These are phyloP conservation scores for Cybosia mesomella DNA, from an alignment of 2,888 invertebrate species.

Conservation along the genomic window DNA sequence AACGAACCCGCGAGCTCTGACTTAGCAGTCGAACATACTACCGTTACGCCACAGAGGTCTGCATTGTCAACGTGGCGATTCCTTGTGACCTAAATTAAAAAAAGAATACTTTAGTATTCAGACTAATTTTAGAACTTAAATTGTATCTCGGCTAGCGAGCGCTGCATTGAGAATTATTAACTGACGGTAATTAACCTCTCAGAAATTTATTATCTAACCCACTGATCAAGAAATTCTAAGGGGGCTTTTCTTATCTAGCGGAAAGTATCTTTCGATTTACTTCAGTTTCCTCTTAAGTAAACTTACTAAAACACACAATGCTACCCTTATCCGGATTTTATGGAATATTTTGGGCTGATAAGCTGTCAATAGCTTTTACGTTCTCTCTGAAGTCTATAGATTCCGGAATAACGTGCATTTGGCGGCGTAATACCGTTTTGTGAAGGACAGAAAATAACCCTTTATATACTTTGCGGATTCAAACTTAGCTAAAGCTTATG, in stretches of 20 bases:
- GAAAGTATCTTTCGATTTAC: neutral
- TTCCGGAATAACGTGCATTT: neutral
- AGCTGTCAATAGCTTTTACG: constrained; percentile 15
- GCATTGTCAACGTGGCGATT: neutral
- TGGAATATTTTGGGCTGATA: constrained; percentile 12
- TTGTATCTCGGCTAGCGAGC: neutral
- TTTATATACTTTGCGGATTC: neutral
- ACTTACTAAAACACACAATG: constrained; percentile 2
- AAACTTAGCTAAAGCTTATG: neutral
- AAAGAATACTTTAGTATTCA: neutral
- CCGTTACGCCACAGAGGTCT: no score
- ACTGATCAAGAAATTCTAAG: neutral
- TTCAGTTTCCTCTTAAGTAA: neutral
- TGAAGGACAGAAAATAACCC: constrained; percentile 8
- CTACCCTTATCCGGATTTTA: constrained; percentile 11
- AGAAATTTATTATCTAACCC: neutral
- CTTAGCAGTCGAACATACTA: no score
- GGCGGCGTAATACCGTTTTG: constrained; percentile 5
- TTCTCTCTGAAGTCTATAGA: constrained; percentile 10
- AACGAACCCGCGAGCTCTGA: no score
- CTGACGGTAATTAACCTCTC: neutral
- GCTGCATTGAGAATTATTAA: neutral
- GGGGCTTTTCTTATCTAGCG: neutral
- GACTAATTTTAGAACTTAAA: neutral
- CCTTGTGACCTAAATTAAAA: neutral